Percentiles rank a stretch among this genome's conserved stretches.
Conservation (phyloP, 1,140 invertebrate genomes). For the Tyrophagus putrescentiae region DNA sequence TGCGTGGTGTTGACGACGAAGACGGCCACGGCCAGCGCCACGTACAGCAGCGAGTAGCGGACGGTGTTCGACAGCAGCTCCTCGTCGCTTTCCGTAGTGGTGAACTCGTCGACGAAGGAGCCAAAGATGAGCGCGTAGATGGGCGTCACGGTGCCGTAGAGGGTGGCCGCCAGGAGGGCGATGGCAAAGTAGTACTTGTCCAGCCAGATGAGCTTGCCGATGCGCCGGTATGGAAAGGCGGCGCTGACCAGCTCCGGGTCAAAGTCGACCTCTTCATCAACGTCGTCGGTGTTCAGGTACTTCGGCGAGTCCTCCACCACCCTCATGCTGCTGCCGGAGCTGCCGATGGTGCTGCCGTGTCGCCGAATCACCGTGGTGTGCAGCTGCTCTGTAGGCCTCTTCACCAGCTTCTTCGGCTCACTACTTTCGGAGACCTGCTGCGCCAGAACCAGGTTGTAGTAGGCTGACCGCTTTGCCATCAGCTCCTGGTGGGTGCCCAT, state of each 20-base stretch:
- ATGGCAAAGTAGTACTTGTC: background rate
- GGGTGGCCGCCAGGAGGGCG: slow-evolving; percentile 3
- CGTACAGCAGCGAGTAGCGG: slow-evolving; percentile 9
- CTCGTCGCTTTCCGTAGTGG: background rate
- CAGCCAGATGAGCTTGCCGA: slow-evolving; percentile 1
- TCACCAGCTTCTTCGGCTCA: too few relatives aligned
- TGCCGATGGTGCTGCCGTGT: too few relatives aligned
- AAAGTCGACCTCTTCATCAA: background rate
- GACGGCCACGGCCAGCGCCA: background rate
- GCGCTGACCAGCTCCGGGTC: background rate
- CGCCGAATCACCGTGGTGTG: too few relatives aligned
- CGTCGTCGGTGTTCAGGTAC: background rate
- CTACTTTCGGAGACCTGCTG: slow-evolving; percentile 6
- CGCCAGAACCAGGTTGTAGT: slow-evolving; percentile 16
- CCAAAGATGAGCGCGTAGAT: slow-evolving; percentile 23
- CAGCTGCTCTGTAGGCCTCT: too few relatives aligned
- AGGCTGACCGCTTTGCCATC: slow-evolving; percentile 16
- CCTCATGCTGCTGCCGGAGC: too few relatives aligned
- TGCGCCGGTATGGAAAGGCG: background rate
- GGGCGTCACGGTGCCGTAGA: slow-evolving; percentile 19
- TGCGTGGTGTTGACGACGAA: slow-evolving; percentile 10
- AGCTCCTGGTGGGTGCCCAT: slow-evolving; percentile 71
- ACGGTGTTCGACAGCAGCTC: background rate
- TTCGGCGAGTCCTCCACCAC: background rate
- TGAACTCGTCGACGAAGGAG: slow-evolving; percentile 16